Evolutionary conservation across 1,140 invertebrate genomes (phyloP).

Genomic region (Megathymus violae): DNA sequence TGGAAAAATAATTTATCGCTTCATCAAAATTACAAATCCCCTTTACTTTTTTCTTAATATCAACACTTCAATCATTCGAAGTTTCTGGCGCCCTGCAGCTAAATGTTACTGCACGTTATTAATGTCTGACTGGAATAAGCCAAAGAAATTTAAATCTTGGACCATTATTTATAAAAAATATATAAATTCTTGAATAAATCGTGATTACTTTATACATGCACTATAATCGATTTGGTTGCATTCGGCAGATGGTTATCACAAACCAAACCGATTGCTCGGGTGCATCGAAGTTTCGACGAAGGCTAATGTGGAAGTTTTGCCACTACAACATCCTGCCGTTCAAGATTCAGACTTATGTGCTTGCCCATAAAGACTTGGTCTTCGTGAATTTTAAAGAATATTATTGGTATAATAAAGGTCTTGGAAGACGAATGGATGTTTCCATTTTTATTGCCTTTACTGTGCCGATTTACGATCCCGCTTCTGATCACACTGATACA

Average conservation of each 20-base stretch:
- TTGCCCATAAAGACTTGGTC: conserved; percentile 1
- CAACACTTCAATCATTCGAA: conserved; percentile 5
- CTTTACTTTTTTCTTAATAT: conserved; percentile 13
- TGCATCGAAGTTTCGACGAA: conserved; percentile 26
- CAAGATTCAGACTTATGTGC: conserved; percentile 10
- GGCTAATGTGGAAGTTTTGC: conserved; percentile 25
- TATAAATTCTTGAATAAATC: conserved; percentile 3
- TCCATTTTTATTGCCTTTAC: conserved; percentile 26
- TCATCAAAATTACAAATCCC: conserved; percentile 12
- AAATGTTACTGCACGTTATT: not conserved
- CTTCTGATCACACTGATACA: conserved; percentile 26
- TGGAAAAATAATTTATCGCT: conserved; percentile 1
- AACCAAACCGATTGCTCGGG: conserved; percentile 35
- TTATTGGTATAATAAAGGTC: conserved; percentile 1
- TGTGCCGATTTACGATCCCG: conserved; percentile 24
- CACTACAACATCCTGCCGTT: not conserved
- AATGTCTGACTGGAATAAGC: not conserved
- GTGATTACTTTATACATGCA: conserved; percentile 4
- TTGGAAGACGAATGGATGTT: conserved; percentile 26
- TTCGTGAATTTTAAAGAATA: not conserved
- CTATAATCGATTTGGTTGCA: conserved; percentile 41
- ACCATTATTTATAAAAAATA: not conserved
- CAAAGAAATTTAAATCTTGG: conserved; percentile 13
- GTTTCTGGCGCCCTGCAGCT: conserved; percentile 9
- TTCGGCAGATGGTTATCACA: conserved; percentile 43